A percentile compares a stretch with the other conserved stretches of the same genome.
Evolutionary conservation across 2,888 invertebrate species (phyloP).

Genomic region (Seira sanloemensis): DNA sequence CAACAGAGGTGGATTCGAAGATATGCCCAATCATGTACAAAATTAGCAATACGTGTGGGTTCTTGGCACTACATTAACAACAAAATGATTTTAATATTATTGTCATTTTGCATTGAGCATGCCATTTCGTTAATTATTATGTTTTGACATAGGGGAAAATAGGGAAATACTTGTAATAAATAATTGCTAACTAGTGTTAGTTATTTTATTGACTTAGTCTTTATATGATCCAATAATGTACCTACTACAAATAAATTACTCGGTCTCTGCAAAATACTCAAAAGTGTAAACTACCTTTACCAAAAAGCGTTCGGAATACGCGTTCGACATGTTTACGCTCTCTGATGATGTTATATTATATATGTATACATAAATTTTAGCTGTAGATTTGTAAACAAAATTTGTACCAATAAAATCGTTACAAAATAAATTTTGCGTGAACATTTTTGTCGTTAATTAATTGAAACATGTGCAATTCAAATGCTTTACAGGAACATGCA

Average conservation of each 20-base stretch:
- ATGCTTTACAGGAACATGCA: too few relatives aligned
- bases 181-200: background rate
- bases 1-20: slow-evolving; percentile 50
- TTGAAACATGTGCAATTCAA: too few relatives aligned
- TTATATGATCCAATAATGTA: too few relatives aligned
- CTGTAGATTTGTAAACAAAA: too few relatives aligned
- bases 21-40: slow-evolving; percentile 30
- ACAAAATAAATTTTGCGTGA: too few relatives aligned
- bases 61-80: slow-evolving; percentile 56
- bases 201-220: too few relatives aligned
- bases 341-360: too few relatives aligned
- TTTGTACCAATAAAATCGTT: too few relatives aligned
- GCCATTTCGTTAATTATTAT: slow-evolving; percentile 53
- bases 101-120: slow-evolving; percentile 53
- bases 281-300: background rate
- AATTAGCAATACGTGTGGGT: slow-evolving; percentile 36
- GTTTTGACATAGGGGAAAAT: slow-evolving; percentile 39
- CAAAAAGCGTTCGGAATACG: too few relatives aligned
- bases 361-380: too few relatives aligned
- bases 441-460: too few relatives aligned
- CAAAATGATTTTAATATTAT: slow-evolving; percentile 34
- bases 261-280: background rate
- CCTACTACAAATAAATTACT: background rate
- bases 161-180: background rate
- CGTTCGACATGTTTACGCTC: too few relatives aligned